phyloP scores from a whole-genome alignment of 2,888 invertebrate species.

The Drosophila emarginata region DNA sequence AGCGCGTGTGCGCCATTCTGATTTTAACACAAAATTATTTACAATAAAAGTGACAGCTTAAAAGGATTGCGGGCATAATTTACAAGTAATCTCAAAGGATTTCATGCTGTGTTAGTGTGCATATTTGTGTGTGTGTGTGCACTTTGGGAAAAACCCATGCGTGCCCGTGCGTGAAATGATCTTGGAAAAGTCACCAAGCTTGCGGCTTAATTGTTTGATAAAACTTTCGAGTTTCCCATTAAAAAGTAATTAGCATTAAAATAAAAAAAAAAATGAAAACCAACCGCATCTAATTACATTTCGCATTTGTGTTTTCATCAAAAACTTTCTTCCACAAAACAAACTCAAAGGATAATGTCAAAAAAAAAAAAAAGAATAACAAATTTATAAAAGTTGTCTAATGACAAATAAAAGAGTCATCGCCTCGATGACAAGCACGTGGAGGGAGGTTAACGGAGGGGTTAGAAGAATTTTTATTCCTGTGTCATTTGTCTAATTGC shows the following conservation, averaged over 20 bases:
- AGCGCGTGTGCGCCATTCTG: constrained; percentile 64
- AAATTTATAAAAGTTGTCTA: constrained; percentile 19
- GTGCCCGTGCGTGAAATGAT: constrained; percentile 61
- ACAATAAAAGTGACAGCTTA: constrained; percentile 70
- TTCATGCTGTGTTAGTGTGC: constrained; percentile 24
- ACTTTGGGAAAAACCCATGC: constrained; percentile 24
- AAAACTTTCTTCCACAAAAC: constrained; percentile 32
- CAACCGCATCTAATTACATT: constrained; percentile 59
- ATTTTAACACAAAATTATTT: constrained; percentile 72
- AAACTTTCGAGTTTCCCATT: constrained; percentile 54
- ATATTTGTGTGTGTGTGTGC: constrained; percentile 44
- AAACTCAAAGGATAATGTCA: constrained; percentile 46
- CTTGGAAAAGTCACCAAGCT: constrained; percentile 25
- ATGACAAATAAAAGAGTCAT: constrained; percentile 39
- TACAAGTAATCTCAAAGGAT: constrained; percentile 59
- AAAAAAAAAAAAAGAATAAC: constrained; percentile 7
- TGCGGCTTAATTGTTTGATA: constrained; percentile 45
- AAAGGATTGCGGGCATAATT: constrained; percentile 68
- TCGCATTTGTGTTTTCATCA: constrained; percentile 33
- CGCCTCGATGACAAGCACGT: neutral
- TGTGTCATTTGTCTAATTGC: constrained; percentile 30
- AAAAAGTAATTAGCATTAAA: constrained; percentile 65
- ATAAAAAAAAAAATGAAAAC: constrained; percentile 43
- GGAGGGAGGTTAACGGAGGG: neutral
- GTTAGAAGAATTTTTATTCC: constrained; percentile 21